phyloP scores from a whole-genome alignment of 2,888 invertebrate species.

The Kuschelorhynchus macadamiae region DNA sequence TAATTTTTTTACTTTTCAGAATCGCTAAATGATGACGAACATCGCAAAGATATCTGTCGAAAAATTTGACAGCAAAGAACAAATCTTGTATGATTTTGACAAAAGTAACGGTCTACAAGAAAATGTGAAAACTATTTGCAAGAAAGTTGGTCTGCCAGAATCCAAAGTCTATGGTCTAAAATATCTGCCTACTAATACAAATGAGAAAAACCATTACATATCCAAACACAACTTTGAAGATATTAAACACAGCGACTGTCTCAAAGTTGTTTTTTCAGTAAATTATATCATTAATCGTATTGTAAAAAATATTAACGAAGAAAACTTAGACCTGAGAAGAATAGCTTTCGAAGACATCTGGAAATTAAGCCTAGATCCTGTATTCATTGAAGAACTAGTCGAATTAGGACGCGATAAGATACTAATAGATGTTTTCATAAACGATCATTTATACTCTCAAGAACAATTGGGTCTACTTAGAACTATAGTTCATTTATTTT shows the following conservation, averaged over 20 bases:
- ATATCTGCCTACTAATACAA: slow-evolving; percentile 56
- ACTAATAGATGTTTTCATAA: slow-evolving; percentile 52
- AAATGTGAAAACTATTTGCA: slow-evolving; percentile 56
- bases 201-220: slow-evolving; percentile 56
- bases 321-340: slow-evolving; percentile 31
- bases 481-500: slow-evolving; percentile 61
- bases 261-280: slow-evolving; percentile 63
- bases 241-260: slow-evolving; percentile 62
- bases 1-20: background rate
- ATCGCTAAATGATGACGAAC: slow-evolving; percentile 39
- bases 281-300: slow-evolving; percentile 59
- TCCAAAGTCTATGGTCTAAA: slow-evolving; percentile 61
- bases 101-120: slow-evolving; percentile 55
- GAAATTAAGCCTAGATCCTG: slow-evolving; percentile 60
- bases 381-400: slow-evolving; percentile 62
- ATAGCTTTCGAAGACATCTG: slow-evolving; percentile 58
- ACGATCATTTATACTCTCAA: slow-evolving; percentile 45
- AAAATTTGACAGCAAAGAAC: slow-evolving; percentile 56
- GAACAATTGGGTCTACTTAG: slow-evolving; percentile 52
- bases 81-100: slow-evolving; percentile 59
- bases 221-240: slow-evolving; percentile 60
- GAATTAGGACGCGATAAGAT: slow-evolving; percentile 43
- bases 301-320: slow-evolving; percentile 54
- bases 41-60: slow-evolving; percentile 62
- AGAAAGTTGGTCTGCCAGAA: slow-evolving; percentile 56